phyloP scores from a whole-genome alignment of 2,113 vertebrate species.

The Melanerpes formicivorus region DNA sequence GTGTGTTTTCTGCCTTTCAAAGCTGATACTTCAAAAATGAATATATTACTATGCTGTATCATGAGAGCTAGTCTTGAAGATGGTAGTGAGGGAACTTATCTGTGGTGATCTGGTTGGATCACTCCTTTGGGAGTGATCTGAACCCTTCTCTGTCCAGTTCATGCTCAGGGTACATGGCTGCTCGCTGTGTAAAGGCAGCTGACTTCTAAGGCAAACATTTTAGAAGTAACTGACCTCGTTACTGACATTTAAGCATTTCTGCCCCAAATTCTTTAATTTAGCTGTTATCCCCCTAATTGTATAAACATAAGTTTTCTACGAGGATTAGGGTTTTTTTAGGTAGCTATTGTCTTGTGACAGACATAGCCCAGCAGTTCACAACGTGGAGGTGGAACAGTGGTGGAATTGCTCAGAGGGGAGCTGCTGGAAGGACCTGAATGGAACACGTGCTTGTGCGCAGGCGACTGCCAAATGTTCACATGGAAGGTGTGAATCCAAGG shows the following conservation, averaged over 20 bases:
- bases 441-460: background rate
- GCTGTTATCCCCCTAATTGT: background rate
- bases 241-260: background rate
- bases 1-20: background rate
- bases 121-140: background rate
- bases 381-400: background rate
- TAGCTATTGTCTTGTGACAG: background rate
- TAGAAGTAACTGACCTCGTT: background rate
- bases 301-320: background rate
- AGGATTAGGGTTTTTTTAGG: background rate
- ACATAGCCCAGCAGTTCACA: background rate
- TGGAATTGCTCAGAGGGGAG: background rate
- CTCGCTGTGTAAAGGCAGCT: background rate
- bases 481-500: background rate
- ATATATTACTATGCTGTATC: background rate
- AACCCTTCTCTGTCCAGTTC: background rate
- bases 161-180: rapidly evolving
- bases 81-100: rapidly evolving
- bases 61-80: background rate
- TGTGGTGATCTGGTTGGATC: background rate
- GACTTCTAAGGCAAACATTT: background rate
- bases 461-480: background rate
- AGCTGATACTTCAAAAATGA: background rate
- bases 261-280: background rate
- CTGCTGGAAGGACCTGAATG: background rate